Conservation (phyloP, 1,140 invertebrate species). For the Schmidtea mediterranea region DNA sequence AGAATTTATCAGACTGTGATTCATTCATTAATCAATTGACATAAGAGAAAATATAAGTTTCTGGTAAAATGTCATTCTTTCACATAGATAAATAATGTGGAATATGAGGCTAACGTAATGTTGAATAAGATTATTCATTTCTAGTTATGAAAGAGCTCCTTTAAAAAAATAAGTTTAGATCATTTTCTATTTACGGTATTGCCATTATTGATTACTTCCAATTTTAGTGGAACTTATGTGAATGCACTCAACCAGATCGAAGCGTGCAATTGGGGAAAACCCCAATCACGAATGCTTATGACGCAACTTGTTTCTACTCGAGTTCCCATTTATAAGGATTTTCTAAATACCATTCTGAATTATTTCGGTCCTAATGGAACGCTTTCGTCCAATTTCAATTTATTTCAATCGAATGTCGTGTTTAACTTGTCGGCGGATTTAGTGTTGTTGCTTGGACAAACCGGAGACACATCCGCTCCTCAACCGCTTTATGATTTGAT, state of each 20-base stretch:
- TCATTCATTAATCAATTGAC: too few species aligned
- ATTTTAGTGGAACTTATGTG: neutral
- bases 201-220: neutral
- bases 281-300: conserved; percentile 58
- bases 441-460: conserved; percentile 13
- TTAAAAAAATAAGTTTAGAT: too few species aligned
- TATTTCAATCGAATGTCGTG: too few species aligned
- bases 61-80: too few species aligned
- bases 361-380: neutral
- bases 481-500: conserved; percentile 2
- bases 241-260: conserved; percentile 13
- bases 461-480: neutral
- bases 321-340: neutral
- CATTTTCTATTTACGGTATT: neutral
- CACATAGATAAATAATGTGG: too few species aligned
- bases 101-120: too few species aligned
- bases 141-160: too few species aligned
- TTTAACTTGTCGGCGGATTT: conserved; percentile 9
- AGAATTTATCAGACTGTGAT: too few species aligned
- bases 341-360: neutral
- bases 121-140: too few species aligned
- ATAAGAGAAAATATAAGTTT: too few species aligned
- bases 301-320: conserved; percentile 33
- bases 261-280: conserved; percentile 33
- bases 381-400: neutral